Base-by-base conservation (phyloP, 2,113 vertebrate genomes). In the Lophura nycthemera region DNA sequence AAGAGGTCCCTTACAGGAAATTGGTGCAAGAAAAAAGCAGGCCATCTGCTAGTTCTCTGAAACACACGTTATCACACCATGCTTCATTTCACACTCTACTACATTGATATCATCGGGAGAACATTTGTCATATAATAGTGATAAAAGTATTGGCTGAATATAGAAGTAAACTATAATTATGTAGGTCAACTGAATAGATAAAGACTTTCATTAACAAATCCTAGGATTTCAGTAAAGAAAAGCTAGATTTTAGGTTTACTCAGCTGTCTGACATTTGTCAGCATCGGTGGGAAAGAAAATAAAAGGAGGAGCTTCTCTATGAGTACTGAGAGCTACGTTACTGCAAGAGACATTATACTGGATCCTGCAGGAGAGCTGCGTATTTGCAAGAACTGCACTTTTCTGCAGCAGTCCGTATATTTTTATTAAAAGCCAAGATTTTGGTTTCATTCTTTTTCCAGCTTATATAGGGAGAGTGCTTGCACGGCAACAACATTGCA, bases 371-470 rank as follows among this genome's bases (percentile, higher is more conserved):
- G 86, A 91, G 54, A 78, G 48, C n/a, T 74, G 13, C 6, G 3
- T 4, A 42, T 38, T 30, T 32, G 43, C 71, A 91, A 93, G 80
- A 36, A 63, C 88, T 47, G 38, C 10, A 38, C 3, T 89, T 47
- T 43, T 63, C 66, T 84, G 25, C 69, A 95, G 43, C 11, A 79
- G 34, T n/a, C 54, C 59, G 36, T 34, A 57, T 9, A 20, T 24
- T 75, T 56, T 45, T 48, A 65, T 61, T 63, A 65, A 17, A 89
- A 70, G 36, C 48, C 43, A 77, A 69, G 32, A 74, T 79, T 83
- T 92, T 42, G 15, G 48, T 21, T 93, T 89, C 8, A 8, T 66
- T 91, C 34, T n/a, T 88, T 79, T 85, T 27, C 61, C 64, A 86
- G 56, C 36, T 57, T 47, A 88, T 85, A 56, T 19, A 78, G 63